These are phyloP conservation scores for Amblyopsis rosae DNA, from an alignment of 2,113 vertebrate species.

Conservation along the genomic window DNA sequence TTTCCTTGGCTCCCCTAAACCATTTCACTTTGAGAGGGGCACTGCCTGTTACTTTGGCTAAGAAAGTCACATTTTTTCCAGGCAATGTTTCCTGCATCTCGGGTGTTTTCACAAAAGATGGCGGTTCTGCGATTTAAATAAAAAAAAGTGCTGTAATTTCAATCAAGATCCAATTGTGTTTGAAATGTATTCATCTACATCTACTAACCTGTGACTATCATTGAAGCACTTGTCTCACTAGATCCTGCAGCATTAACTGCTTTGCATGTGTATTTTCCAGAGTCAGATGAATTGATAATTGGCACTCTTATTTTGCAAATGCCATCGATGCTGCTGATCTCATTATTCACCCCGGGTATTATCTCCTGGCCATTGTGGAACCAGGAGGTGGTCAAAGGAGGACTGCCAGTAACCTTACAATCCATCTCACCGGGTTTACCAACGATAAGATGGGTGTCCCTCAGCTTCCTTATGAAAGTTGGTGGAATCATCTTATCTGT, in stretches of 20 bases:
- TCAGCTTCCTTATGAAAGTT: slow-evolving; percentile 90
- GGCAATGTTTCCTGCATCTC: slow-evolving; percentile 85
- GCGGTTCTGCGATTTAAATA: slow-evolving; percentile 81
- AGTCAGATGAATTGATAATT: slow-evolving; percentile 78
- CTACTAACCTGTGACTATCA: slow-evolving; percentile 94
- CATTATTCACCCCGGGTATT: slow-evolving; percentile 81
- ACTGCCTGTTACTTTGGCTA: slow-evolving; percentile 83
- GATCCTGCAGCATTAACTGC: slow-evolving; percentile 86
- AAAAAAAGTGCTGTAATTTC: slow-evolving; percentile 58
- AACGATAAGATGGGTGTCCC: slow-evolving; percentile 79
- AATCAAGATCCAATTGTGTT: neutral
- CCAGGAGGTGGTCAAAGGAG: slow-evolving; percentile 90
- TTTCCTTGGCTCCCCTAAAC: slow-evolving; percentile 89
- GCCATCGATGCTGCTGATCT: slow-evolving; percentile 83
- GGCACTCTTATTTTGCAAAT: slow-evolving; percentile 84
- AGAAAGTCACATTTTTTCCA: slow-evolving; percentile 83
- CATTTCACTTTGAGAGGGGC: slow-evolving; percentile 87
- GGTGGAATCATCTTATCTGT: slow-evolving; percentile 92
- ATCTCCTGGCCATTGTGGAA: slow-evolving; percentile 88
- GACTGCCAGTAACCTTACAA: slow-evolving; percentile 88
- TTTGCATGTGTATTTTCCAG: slow-evolving; percentile 87
- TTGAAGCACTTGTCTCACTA: slow-evolving; percentile 83
- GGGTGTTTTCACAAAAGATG: slow-evolving; percentile 87
- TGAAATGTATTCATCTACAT: neutral
- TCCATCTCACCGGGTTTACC: slow-evolving; percentile 84